Evolutionary conservation across 2,797 vertebrate species (phyloP).

Genomic region (Spatula clypeata): DNA sequence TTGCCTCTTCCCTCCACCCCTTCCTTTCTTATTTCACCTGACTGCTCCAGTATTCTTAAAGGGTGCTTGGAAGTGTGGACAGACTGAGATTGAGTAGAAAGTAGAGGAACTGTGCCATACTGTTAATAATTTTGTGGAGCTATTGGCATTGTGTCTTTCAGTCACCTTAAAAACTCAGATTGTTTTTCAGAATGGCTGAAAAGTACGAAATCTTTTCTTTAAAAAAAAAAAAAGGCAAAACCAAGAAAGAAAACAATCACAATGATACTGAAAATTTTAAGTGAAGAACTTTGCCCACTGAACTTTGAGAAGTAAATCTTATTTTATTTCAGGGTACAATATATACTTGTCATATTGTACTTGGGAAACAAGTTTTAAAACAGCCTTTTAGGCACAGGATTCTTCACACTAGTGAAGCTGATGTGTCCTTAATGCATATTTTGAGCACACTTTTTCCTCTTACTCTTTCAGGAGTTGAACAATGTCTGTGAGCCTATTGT

Average conservation of each 20-base stretch:
- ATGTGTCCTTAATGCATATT: background rate
- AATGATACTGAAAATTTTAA: background rate
- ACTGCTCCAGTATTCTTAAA: background rate
- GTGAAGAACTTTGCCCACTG: background rate
- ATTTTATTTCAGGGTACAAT: background rate
- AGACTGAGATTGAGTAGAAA: background rate
- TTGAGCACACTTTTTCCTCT: background rate
- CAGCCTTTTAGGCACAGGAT: background rate
- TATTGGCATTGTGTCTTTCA: background rate
- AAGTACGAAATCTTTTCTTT: background rate
- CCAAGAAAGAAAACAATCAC: accelerated
- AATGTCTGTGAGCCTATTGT: constrained; percentile 85
- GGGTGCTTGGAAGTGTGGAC: background rate
- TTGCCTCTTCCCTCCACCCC: background rate
- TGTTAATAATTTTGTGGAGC: background rate
- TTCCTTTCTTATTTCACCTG: background rate
- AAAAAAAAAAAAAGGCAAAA: background rate
- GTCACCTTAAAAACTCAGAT: background rate
- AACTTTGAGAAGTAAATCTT: background rate
- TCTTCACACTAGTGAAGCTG: background rate
- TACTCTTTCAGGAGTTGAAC: constrained; percentile 80
- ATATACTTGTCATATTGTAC: background rate
- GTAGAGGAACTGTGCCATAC: background rate
- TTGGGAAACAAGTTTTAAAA: background rate
- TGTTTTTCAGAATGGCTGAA: background rate